Evolutionary conservation across 2,797 vertebrate genomes (phyloP), one percentile per base, ranked within the genome.

Genomic region (Gobio occitaniae): DNA sequence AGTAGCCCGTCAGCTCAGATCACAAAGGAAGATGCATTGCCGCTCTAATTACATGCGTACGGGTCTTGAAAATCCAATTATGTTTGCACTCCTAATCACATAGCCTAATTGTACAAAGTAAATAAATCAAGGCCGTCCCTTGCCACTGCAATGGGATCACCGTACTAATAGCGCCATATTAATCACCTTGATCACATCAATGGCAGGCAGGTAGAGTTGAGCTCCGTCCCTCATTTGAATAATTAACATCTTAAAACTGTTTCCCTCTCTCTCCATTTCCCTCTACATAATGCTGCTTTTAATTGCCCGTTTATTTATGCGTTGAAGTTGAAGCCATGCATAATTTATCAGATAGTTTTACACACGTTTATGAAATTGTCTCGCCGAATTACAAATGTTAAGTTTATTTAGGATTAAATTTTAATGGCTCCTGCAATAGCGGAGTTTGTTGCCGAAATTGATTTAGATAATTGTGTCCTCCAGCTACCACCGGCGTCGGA

Each of bases 11-110:
- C 85, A 87, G 80, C 83, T 92, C 90, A 92, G 93, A 93, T 88
- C 87, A 94, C 94, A 93, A 94, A 78, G 87, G 66, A 89, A 95
- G 95, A 96, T 95, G 93, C 94, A 96, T 95, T 92, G 94, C 93
- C 89, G 91, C 90, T 89, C 91, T 95, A 91, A 95, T 95, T 96
- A 96, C 90, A 96, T 96, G 95, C 95, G 92, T 94, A 94, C 92
- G 89, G 86, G 88, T 90, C 95, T 92, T 96, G 95, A 92, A 96
- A 96, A 96, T 96, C 96, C 96, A 97, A 96, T 98, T 96, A 96
- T 96, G 94, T 96, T 96, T 97, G 95, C 95, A 96, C 96, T 97
- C 96, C 96, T 97, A 97, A 98, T 98, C 95, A 95, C 93, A 93
- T 88, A 87, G 93, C 93, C 92, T 98, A 98, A 98, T 98, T 97